phyloP scores from a whole-genome alignment of 2,797 vertebrate species.

The Mus spretus region DNA sequence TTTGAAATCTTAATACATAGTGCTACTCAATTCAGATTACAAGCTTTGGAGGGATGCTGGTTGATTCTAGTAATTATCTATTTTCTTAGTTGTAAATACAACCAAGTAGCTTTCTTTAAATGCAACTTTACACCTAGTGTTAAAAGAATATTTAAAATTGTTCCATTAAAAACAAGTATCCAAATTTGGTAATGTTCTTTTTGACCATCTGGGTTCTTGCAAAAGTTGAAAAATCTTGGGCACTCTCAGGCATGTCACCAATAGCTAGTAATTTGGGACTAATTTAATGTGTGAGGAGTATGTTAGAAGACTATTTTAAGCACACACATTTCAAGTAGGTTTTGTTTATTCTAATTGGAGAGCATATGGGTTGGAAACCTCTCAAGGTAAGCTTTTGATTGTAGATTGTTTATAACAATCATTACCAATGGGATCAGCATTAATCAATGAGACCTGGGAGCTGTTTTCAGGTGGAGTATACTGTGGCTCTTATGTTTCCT shows the following conservation, averaged over 20 bases:
- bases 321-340: conserved; percentile 49
- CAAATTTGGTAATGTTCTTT: conserved; percentile 69
- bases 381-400: conserved; percentile 62
- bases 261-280: conserved; percentile 66
- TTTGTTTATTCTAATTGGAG: conserved; percentile 67
- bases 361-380: conserved; percentile 66
- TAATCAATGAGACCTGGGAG: neutral
- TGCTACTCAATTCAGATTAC: conserved; percentile 9
- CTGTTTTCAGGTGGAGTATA: neutral
- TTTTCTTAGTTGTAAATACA: conserved; percentile 51
- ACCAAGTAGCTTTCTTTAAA: conserved; percentile 58
- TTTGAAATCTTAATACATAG: neutral
- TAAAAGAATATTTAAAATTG: conserved; percentile 61
- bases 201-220: conserved; percentile 72
- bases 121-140: conserved; percentile 27
- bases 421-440: neutral
- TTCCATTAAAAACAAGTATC: conserved; percentile 67
- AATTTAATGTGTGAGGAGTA: conserved; percentile 64
- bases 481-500: neutral
- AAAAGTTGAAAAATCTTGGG: conserved; percentile 72
- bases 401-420: neutral
- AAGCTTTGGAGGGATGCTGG: neutral
- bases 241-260: conserved; percentile 59
- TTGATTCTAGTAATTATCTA: conserved; percentile 36
- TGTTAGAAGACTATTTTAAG: conserved; percentile 69